These are phyloP conservation scores for Cheilosia grossa DNA, from an alignment of 2,888 invertebrate species.

Conservation along the genomic window DNA sequence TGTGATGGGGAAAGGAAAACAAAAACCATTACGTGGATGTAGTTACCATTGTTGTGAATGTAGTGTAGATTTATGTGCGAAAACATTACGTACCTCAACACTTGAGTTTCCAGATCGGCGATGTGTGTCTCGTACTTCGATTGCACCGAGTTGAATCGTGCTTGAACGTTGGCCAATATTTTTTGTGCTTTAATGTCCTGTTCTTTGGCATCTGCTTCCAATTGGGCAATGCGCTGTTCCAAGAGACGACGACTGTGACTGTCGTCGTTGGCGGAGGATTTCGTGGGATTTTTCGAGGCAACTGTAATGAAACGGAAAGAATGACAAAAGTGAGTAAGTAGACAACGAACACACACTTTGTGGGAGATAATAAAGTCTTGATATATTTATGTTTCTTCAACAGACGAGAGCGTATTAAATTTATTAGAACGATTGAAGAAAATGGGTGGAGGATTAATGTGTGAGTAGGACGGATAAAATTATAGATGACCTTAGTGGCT, in stretches of 20 bases:
- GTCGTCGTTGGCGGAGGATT: slow-evolving; percentile 76
- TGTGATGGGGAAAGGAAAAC: slow-evolving; percentile 58
- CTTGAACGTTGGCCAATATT: slow-evolving; percentile 89
- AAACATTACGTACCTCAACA: slow-evolving; percentile 80
- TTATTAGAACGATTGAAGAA: neutral
- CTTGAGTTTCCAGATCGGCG: slow-evolving; percentile 89
- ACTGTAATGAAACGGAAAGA: slow-evolving; percentile 81
- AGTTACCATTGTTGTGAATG: slow-evolving; percentile 1
- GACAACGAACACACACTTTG: neutral
- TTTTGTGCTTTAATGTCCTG: slow-evolving; percentile 89
- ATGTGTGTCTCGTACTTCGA: slow-evolving; percentile 90
- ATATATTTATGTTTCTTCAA: neutral
- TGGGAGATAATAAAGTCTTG: slow-evolving; percentile 16
- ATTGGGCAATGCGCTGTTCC: slow-evolving; percentile 88
- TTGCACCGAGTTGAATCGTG: slow-evolving; percentile 90
- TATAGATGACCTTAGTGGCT: neutral
- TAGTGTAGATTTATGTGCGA: slow-evolving; percentile 26
- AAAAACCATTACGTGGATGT: slow-evolving; percentile 1
- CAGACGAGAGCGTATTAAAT: neutral
- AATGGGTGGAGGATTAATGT: neutral
- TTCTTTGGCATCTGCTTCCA: slow-evolving; percentile 89
- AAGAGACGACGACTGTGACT: slow-evolving; percentile 84
- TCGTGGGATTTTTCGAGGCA: slow-evolving; percentile 85
- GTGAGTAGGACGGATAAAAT: neutral
- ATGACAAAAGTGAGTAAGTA: slow-evolving; percentile 9